Evolutionary conservation across 2,113 vertebrate species (phyloP), one percentile per base, ranked within the genome.

Genomic region (Megaceryle torquata): DNA sequence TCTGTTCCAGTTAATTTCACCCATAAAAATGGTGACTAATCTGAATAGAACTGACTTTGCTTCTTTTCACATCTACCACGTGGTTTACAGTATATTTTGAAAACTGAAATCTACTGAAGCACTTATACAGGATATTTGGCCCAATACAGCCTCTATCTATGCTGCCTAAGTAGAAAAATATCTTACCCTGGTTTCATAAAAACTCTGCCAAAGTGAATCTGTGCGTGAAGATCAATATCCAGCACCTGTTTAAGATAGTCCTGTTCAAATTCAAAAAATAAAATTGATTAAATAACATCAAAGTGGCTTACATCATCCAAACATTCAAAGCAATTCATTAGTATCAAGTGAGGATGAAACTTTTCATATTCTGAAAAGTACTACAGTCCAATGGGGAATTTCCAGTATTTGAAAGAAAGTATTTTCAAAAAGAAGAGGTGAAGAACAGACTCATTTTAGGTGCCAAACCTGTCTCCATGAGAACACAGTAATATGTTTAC

Each of bases 171-270:
- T 33, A 75, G 60, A 91, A 96, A 89, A 56, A 97, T 95, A 95
- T 92, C 98, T 99, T 98, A 99, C 99, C 99, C 99, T 98, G 99
- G 99, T 98, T 99, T 99, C 99, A 99, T 99, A 97, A 99, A 99
- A 98, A 99, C 99, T 94, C 99, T 98, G 95, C 99, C 99, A 98
- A 99, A 99, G 97, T 99, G 99, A 97, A 99, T 99, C 98, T 99
- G 99, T 98, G 99, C 99, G 10, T 99, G 99, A 95, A 99, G 99
- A 97, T 99, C 99, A 88, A 99, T 99, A 97, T 99, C 99, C 98
- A 99, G 98, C 98, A 99, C 99, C 98, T 99, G 99, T 97, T 99
- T 99, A 98, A 99, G 99, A 98, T 99, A 99, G 98, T 99, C 99
- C 99, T 99, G 97, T 97, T 98, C 94, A 88, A 94, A 96, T 94